Conservation (phyloP, 1,140 invertebrate species). For the Papilio xuthus region DNA sequence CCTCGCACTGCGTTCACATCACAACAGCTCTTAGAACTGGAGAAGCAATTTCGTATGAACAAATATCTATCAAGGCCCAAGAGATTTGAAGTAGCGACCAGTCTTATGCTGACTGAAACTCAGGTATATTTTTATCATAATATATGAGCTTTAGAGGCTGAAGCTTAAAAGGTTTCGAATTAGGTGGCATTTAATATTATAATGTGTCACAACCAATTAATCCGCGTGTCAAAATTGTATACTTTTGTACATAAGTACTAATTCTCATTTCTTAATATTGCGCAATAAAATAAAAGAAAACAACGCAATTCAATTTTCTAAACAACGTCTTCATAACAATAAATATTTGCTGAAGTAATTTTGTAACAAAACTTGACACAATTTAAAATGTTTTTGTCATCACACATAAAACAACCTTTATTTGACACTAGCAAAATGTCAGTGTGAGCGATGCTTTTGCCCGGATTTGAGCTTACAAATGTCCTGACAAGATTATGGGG, state of each 20-base stretch:
- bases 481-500: slow-evolving; percentile 67
- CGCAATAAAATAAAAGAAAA: no score
- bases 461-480: slow-evolving; percentile 70
- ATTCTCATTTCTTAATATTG: no score
- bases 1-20: slow-evolving; percentile 99
- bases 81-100: slow-evolving; percentile 98
- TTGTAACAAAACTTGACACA: background rate
- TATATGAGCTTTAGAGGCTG: background rate
- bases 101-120: slow-evolving; percentile 98
- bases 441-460: slow-evolving; percentile 53
- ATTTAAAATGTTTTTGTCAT: slow-evolving; percentile 14
- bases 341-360: background rate
- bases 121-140: slow-evolving; percentile 87
- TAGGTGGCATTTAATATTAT: background rate
- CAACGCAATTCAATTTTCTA: no score
- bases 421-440: slow-evolving; percentile 63
- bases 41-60: slow-evolving; percentile 99
- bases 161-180: background rate
- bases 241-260: no score
- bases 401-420: slow-evolving; percentile 51
- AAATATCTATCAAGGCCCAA: slow-evolving; percentile 99
- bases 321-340: no score
- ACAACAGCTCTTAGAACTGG: slow-evolving; percentile 98
- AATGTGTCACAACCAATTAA: no score
- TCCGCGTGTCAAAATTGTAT: no score